Evolutionary conservation across 2,888 invertebrate genomes (phyloP), one percentile per base, ranked within the genome.

Genomic region (Gerris lacustris): DNA sequence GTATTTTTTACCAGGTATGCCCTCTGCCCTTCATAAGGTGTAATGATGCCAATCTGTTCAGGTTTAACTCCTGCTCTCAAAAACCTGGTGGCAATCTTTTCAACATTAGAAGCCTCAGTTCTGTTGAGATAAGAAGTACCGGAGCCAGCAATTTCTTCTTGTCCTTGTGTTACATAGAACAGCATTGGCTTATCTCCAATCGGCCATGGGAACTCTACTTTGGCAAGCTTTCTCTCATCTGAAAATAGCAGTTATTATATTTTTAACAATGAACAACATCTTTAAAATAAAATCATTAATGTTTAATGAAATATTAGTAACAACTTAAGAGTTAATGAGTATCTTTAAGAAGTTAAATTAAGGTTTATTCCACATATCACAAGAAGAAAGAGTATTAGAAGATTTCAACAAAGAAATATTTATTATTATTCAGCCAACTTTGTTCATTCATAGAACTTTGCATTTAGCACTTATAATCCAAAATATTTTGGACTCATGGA

Each of bases 161-260:
- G 96, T 0, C 99, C 99, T 79, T 93, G 93, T 0, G 97, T 97
- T 0, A 96, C 96, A 79, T 98, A 93, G 82, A 99, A 99, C 82
- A 99, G 96, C 94, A 99, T 96, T 0, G 99, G 99, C 71, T 96
- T 90, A 78, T 98, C 97, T 0, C 88, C 87, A 55, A 92, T 88
- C 0, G 99, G 99, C 97, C 98, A 99, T 0, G 97, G 96, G 79
- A 99, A 99, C 78, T 98, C 97, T 73, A 97, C 88, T 78, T 93
- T 93, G 67, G 86, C 83, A 74, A 97, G 83, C 74, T 92, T 90
- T 7, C 98, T 85, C 78, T 99, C 98, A 78, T 94, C 97, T 83
- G 78, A 63, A 72, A 71, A 31, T 31, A 2, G 31, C 31, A 31
- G 31, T 2, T 31, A 31, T 31, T 31, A 2, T 44, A 4, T 63